Evolutionary conservation across 2,888 invertebrate genomes (phyloP).

Genomic region (Cyclophora punctaria): DNA sequence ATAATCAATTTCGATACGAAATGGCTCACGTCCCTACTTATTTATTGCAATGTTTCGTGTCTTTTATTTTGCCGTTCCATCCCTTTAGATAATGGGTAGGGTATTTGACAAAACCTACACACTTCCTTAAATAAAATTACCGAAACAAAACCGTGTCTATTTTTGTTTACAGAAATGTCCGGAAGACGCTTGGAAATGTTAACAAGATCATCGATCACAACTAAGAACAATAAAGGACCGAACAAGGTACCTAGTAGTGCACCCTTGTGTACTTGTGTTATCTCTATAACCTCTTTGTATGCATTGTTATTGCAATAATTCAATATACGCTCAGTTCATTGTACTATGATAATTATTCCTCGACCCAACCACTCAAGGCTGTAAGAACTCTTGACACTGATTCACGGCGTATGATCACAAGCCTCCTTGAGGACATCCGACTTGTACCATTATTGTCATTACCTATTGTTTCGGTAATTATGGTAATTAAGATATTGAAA

Average conservation of each 20-base stretch:
- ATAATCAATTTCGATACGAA: slow-evolving; percentile 13
- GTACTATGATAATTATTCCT: slow-evolving; percentile 28
- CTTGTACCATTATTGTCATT: slow-evolving; percentile 32
- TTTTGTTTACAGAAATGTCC: slow-evolving; percentile 57
- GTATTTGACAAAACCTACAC: too few relatives aligned
- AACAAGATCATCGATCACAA: slow-evolving; percentile 4
- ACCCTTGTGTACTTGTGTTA: slow-evolving; percentile 15
- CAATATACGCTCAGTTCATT: slow-evolving; percentile 31
- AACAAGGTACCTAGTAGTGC: slow-evolving; percentile 18
- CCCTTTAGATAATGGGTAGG: not conserved
- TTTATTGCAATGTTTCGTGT: slow-evolving; percentile 11
- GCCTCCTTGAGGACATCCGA: slow-evolving; percentile 59
- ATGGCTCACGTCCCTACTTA: slow-evolving; percentile 13
- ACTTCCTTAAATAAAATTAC: too few relatives aligned
- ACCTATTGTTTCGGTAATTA: slow-evolving; percentile 19
- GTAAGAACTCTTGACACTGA: slow-evolving; percentile 48
- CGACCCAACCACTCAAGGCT: slow-evolving; percentile 29
- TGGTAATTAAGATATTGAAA: slow-evolving; percentile 1
- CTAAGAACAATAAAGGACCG: slow-evolving; percentile 9
- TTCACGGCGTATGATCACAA: slow-evolving; percentile 37
- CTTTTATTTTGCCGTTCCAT: slow-evolving; percentile 8
- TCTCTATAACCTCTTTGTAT: slow-evolving; percentile 18
- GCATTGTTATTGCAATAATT: slow-evolving; percentile 6
- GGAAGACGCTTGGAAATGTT: slow-evolving; percentile 45
- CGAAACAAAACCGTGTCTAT: not conserved